Conservation (phyloP, 92 coral and sea anemone species). For the Ricordea florida region DNA sequence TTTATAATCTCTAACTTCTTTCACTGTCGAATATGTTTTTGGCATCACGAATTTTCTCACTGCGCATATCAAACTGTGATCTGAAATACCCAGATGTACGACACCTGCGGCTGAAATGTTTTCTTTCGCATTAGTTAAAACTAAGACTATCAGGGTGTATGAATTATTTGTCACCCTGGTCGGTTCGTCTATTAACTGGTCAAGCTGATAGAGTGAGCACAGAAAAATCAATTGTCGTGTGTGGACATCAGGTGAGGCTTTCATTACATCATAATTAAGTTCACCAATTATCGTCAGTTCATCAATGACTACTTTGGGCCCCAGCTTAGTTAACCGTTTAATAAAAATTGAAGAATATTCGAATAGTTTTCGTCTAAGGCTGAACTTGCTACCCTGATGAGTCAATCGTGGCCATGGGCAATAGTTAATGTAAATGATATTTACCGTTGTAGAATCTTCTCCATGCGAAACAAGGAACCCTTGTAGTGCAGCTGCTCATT, state of each 20-base stretch:
- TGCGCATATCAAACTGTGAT: conserved; percentile 51
- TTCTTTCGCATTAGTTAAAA: conserved; percentile 49
- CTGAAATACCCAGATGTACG: conserved; percentile 51
- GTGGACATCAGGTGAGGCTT: conserved; percentile 29
- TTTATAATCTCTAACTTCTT: not conserved
- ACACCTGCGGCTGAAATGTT: conserved; percentile 57
- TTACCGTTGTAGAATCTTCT: no score
- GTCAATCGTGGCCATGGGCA: no score
- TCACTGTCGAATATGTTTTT: not conserved
- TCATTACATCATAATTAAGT: conserved; percentile 51
- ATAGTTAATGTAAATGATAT: no score
- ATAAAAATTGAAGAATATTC: no score
- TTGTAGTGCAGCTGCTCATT: not conserved
- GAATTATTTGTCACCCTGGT: conserved; percentile 39
- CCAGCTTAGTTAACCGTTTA: no score
- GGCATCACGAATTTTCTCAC: conserved; percentile 20
- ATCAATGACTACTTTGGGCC: no score
- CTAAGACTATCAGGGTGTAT: conserved; percentile 46
- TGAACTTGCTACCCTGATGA: no score
- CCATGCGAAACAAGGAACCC: no score
- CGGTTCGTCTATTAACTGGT: conserved; percentile 45
- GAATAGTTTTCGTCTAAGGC: no score
- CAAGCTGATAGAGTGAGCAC: conserved; percentile 32
- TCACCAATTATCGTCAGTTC: conserved; percentile 48
- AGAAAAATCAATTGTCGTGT: conserved; percentile 27